Base-by-base conservation (phyloP, 2,797 vertebrate species). In the Sebastes itinus region DNA sequence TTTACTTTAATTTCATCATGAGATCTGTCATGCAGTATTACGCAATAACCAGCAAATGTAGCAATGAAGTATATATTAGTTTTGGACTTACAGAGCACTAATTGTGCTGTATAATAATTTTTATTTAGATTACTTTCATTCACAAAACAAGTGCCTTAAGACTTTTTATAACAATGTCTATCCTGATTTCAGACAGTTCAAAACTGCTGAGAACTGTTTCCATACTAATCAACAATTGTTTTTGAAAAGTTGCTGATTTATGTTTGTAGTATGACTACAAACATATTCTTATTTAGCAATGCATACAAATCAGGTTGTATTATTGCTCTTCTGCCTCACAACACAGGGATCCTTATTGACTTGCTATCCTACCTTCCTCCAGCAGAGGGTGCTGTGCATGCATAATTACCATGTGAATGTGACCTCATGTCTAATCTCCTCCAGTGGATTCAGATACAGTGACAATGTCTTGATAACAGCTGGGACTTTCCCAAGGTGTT, bases 311-410 rank as follows among this genome's bases (percentile, higher is more conserved):
- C 54, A 42, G 55, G 3, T 55, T 67, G 63, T 23, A 59, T 49
- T 52, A 20, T n/a, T 27, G 1, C 62, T 28, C 13, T 28, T 32
- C 9, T 23, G 23, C 7, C 70, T 16, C 7, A 32, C n/a, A 65
- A n/a, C 54, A 16, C 12, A 7, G 18, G 8, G 6, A 23, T 22
- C n/a, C 22, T 18, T 6, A 9, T 22, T 25, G 12, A 49, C 58
- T 7, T 78, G 78, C 60, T 25, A 2, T 77, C 56, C 2, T n/a
- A 1, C 1, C 0, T 32, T 46, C 5, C 1, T 68, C 89, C 93
- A 92, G 87, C 93, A 93, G 93, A 92, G 78, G 89, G 72, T 5
- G 67, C 91, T 88, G 72, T 81, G 58, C 22, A 56, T 59, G 72
- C 52, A 78, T 8, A 7, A 62, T 76, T 70, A 25, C 42, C 23